Base-by-base conservation (phyloP, 2,888 invertebrate species). In the Xylota segnis region DNA sequence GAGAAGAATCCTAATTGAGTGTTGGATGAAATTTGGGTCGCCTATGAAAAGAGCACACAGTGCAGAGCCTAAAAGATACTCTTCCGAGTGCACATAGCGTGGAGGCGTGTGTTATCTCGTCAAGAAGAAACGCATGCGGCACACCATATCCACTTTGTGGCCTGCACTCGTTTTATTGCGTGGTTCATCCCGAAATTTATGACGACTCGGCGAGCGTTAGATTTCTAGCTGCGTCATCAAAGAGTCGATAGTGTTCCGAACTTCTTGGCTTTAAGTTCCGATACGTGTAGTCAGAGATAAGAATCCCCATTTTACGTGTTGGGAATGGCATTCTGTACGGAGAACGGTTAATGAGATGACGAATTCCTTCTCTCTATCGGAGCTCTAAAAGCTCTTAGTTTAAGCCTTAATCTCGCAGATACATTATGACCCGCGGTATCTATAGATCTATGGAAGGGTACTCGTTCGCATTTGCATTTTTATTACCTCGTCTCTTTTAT, bases 1-100 rank as follows among this genome's bases (percentile, higher is more conserved):
- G 79, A 81, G 63, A 71, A 79, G 58, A 81, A 79, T 79, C 45
- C 84, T 84, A 84, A 84, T 81, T 75, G 84, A 84, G 84, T 84
- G 84, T 84, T 81, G 70, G 75, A 79, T 45, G 43, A 84, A 81
- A 84, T 81, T 75, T 81, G 54, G 84, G 84, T 84, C 75, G 70
- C 23, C 84, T 75, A 56, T 65, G 70, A 78, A 83, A 79, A 61
- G 78, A 83, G 45, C 63, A 29, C 54, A 66, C 18, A 34, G 63
- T 40, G 18, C 37, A 58, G 43, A 45, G 6, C 45, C 43, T 47
- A 63, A 77, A 68, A 70, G 59, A 70, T 34, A 71, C 54, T 23
- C n/a, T n/a, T n/a, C 23, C 27, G 61, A 74, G 43, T 63, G 61
- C 61, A 40, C 45, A 2, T 29, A 27, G 40, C 40, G 70, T 52